Percentiles rank a stretch among this genome's conserved stretches.
Evolutionary conservation across 2,888 invertebrate species (phyloP).

Genomic region (Trichogramma dendrolimi): DNA sequence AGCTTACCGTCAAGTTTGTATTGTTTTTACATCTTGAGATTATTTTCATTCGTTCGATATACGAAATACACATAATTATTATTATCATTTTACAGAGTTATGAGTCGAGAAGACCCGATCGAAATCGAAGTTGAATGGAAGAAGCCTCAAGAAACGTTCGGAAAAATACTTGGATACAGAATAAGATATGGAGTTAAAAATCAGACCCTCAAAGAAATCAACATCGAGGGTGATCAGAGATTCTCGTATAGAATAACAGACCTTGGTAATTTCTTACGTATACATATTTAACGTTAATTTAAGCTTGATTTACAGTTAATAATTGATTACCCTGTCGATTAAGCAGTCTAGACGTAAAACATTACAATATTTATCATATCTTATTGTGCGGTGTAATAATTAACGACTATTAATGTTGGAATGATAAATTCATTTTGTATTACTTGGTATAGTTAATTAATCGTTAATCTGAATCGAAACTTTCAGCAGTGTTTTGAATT

Average conservation of each 20-base stretch:
- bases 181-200: conserved; percentile 84
- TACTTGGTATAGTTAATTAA: no score
- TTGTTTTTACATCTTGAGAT: neutral
- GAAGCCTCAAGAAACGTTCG: conserved; percentile 82
- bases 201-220: conserved; percentile 69
- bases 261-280: conserved; percentile 52
- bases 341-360: neutral
- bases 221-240: conserved; percentile 61
- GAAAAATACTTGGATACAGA: conserved; percentile 81
- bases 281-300: neutral
- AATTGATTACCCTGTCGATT: neutral
- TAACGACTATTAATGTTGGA: no score
- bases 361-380: neutral
- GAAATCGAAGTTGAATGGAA: conserved; percentile 91
- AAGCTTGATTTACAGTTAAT: neutral
- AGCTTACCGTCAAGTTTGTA: conserved; percentile 72
- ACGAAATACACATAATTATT: neutral
- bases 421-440: no score
- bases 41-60: neutral
- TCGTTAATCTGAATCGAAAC: no score
- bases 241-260: conserved; percentile 71
- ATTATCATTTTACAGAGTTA: conserved; percentile 60
- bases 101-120: conserved; percentile 81
- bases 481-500: no score
- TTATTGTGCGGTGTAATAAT: no score